Evolutionary conservation across 2,113 vertebrate genomes (phyloP).

Genomic region (Gopherus flavomarginatus): DNA sequence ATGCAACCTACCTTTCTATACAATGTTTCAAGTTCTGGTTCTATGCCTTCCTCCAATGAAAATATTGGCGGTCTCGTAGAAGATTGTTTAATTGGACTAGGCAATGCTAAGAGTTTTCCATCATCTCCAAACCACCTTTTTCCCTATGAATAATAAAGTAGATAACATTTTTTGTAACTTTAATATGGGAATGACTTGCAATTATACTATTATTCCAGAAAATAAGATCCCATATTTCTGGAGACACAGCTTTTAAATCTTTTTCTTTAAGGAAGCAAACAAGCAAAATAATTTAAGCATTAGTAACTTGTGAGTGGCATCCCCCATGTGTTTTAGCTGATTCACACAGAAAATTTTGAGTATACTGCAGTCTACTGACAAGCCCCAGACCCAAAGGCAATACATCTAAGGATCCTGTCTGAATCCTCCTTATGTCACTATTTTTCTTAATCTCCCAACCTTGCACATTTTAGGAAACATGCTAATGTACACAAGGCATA

Average conservation of each 20-base stretch:
- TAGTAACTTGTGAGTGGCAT: background rate
- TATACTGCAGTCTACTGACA: background rate
- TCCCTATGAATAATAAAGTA: constrained; percentile 76
- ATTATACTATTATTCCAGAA: background rate
- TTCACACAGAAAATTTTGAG: background rate
- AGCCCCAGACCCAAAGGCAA: background rate
- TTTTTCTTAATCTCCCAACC: background rate
- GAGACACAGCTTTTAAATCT: background rate
- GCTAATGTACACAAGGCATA: background rate
- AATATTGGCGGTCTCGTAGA: constrained; percentile 85
- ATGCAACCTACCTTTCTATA: constrained; percentile 87
- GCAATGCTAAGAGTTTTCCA: constrained; percentile 89
- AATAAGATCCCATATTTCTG: background rate
- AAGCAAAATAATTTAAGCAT: background rate
- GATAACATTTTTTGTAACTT: background rate
- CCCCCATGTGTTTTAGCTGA: background rate
- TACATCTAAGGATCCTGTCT: background rate
- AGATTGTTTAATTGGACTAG: constrained; percentile 91
- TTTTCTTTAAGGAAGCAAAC: background rate
- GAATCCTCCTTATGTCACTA: background rate
- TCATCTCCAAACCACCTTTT: constrained; percentile 96
- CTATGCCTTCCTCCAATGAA: constrained; percentile 79
- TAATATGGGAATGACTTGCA: background rate
- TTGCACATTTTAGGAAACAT: background rate
- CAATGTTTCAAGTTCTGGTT: constrained; percentile 85